phyloP scores from a whole-genome alignment of 2,113 vertebrate species.

The Mormoops blainvillei region DNA sequence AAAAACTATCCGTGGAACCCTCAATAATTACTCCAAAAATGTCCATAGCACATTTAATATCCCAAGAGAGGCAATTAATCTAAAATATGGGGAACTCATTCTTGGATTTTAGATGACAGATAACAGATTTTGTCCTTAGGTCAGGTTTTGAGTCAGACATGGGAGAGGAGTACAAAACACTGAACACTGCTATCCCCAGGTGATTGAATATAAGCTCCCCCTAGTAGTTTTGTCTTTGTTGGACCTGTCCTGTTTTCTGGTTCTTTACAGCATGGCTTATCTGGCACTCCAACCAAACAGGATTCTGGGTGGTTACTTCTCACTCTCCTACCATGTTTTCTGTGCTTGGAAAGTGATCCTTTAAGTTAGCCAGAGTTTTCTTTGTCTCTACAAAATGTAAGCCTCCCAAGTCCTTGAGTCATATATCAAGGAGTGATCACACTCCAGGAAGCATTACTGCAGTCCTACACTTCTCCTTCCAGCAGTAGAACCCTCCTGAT shows the following conservation, averaged over 20 bases:
- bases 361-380: background rate
- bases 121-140: background rate
- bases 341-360: background rate
- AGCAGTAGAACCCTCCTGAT: background rate
- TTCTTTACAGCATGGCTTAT: background rate
- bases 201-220: background rate
- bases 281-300: background rate
- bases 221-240: background rate
- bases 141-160: background rate
- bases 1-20: background rate
- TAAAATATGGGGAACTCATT: background rate
- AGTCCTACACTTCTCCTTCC: background rate
- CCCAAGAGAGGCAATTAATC: background rate
- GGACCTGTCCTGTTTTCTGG: background rate
- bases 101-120: slow-evolving; percentile 2
- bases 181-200: background rate
- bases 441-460: background rate
- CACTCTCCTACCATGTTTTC: background rate
- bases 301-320: background rate
- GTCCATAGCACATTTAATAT: background rate
- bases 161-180: background rate
- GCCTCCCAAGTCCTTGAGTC: background rate
- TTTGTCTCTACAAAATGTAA: background rate
- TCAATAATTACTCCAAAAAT: background rate
- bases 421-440: background rate